Evolutionary conservation across 1,140 invertebrate species (phyloP).

Genomic region (Andrena cerasifolii): DNA sequence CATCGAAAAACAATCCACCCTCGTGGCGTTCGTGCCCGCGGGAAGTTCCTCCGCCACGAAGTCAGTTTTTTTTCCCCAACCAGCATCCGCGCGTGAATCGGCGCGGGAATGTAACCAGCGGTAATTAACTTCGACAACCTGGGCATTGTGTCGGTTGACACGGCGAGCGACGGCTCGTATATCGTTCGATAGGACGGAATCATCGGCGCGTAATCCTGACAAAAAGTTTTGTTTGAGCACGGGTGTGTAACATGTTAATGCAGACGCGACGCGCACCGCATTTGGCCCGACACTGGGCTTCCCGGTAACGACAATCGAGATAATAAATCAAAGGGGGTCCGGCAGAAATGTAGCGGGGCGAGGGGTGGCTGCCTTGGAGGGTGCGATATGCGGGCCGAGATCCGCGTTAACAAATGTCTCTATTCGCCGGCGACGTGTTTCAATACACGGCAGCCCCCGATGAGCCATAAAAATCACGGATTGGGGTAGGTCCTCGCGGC

Average conservation of each 20-base stretch:
- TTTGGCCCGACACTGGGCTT: slow-evolving; percentile 69
- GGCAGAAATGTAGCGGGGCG: slow-evolving; percentile 36
- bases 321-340: slow-evolving; percentile 76
- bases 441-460: slow-evolving; percentile 54
- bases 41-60: neutral
- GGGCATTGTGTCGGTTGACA: neutral
- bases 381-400: slow-evolving; percentile 63
- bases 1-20: neutral
- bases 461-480: slow-evolving; percentile 67
- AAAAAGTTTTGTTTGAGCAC: slow-evolving; percentile 63
- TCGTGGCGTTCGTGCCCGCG: neutral
- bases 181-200: slow-evolving; percentile 38
- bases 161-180: slow-evolving; percentile 13
- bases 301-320: slow-evolving; percentile 76
- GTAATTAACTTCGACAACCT: slow-evolving; percentile 23
- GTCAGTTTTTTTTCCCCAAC: neutral
- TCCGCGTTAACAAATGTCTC: slow-evolving; percentile 76
- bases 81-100: neutral
- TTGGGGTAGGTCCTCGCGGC: slow-evolving; percentile 57
- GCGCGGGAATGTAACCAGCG: neutral
- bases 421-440: slow-evolving; percentile 66
- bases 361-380: slow-evolving; percentile 31
- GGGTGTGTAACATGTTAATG: slow-evolving; percentile 56
- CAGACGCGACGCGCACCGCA: slow-evolving; percentile 61
- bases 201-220: slow-evolving; percentile 62